phyloP scores from a whole-genome alignment of 2,797 vertebrate species.

The Antrozous pallidus region DNA sequence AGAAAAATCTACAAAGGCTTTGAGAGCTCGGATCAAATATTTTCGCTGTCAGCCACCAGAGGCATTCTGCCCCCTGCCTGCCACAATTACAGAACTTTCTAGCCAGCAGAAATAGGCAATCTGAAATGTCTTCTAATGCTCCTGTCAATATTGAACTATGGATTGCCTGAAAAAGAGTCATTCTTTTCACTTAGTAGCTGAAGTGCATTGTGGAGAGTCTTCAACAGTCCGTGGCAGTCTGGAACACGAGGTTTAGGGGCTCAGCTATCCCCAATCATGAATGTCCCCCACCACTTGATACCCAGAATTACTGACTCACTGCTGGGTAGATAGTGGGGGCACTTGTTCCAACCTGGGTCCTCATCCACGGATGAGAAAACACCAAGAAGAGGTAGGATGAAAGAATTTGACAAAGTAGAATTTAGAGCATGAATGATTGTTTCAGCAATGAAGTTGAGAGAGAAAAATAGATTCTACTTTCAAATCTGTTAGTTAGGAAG shows the following conservation, averaged over 20 bases:
- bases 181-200: conserved; percentile 23
- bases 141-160: conserved; percentile 67
- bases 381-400: neutral
- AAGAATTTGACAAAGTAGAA: neutral
- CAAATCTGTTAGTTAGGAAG: neutral
- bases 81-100: conserved; percentile 57
- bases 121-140: conserved; percentile 62
- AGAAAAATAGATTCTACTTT: neutral
- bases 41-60: conserved; percentile 63
- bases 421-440: neutral
- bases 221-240: neutral
- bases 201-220: neutral
- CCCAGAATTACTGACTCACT: neutral
- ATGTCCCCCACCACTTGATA: no score
- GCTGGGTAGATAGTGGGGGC: neutral
- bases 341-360: neutral
- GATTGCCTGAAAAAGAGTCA: conserved; percentile 31
- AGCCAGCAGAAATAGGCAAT: conserved; percentile 37
- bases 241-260: neutral
- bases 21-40: conserved; percentile 65
- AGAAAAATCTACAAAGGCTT: conserved; percentile 69
- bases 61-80: conserved; percentile 58
- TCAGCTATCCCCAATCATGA: neutral
- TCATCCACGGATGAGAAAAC: neutral
- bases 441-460: neutral